Base-by-base conservation (phyloP, 23 tunicate species). In the Botrylloides violaceus region DNA sequence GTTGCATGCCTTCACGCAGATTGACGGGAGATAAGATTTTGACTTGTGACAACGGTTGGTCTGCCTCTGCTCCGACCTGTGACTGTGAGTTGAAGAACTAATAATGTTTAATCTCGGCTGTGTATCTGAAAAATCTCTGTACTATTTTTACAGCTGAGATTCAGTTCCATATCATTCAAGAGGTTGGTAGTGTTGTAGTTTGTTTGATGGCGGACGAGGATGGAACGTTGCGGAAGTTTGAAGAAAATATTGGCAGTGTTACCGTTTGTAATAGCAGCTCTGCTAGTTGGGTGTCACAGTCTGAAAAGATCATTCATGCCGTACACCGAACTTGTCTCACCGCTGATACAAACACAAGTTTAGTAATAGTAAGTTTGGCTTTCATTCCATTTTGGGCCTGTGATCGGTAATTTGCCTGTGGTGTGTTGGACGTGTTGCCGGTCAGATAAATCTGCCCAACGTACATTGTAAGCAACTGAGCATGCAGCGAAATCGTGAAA, bases 41-140 rank as follows among this genome's bases (percentile, higher is more conserved):
- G 23, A 68, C 23, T 6, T 68, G 74, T 43, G 74, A 35, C 25
- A 28, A 4, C 28, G 74, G 58, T 25, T 68, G 74, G 74, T 68
- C 74, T 36, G 70, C 27, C 22, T 19, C 58, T 4, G 74, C 36
- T 6, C 74, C 74, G 19, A 68, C 74, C 19, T 68, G 74, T 68
- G 25, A 24, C 26, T 19, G 74, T 68, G 37, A 36, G 74, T 29
- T 24, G 27, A 25, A 26, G 21, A 0, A 15, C n/a, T n/a, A n/a
- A n/a, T n/a, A n/a, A n/a, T n/a, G n/a, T n/a, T 19, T 65, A 23
- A 65, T 18, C 18, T 31, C 29, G 18, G 19, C 43, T 29, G 43
- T 15, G 29, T 32, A 24, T 49, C 26, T n/a, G n/a, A n/a, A n/a
- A n/a, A n/a, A n/a, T n/a, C n/a, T n/a, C n/a, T n/a, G n/a, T n/a